These are phyloP conservation scores for Gadopsis bispinosus DNA, from an alignment of 2,797 vertebrate genomes.

Conservation along the genomic window DNA sequence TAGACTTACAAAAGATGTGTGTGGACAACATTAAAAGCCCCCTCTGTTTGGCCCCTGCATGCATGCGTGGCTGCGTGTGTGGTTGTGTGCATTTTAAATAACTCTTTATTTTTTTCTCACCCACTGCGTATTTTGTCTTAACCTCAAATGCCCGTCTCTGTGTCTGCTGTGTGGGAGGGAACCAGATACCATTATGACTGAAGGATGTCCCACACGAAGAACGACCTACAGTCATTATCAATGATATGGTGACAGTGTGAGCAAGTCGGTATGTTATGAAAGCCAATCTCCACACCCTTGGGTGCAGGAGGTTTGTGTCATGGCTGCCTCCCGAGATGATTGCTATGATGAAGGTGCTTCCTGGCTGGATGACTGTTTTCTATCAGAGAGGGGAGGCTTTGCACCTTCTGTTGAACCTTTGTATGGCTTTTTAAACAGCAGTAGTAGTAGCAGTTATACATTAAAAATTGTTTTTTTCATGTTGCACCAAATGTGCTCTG, in stretches of 20 bases:
- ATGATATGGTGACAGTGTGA: conserved; percentile 67
- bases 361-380: conserved; percentile 56
- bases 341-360: conserved; percentile 54
- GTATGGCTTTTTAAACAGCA: background rate
- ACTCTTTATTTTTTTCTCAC: conserved; percentile 61
- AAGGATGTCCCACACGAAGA: conserved; percentile 64
- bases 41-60: conserved; percentile 73
- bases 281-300: conserved; percentile 60
- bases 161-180: conserved; percentile 57
- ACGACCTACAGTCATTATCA: conserved; percentile 66
- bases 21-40: conserved; percentile 75
- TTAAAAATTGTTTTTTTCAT: background rate
- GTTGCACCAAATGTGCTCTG: conserved; percentile 20
- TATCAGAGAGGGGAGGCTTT: conserved; percentile 28
- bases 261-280: conserved; percentile 62
- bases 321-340: conserved; percentile 56
- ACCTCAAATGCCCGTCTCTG: conserved; percentile 53
- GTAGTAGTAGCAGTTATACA: too few relatives aligned
- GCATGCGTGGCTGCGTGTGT: conserved; percentile 18
- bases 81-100: conserved; percentile 48
- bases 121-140: conserved; percentile 43
- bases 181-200: conserved; percentile 56
- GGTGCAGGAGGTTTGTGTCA: conserved; percentile 65
- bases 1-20: conserved; percentile 72
- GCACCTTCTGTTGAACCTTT: conserved; percentile 1